These are phyloP conservation scores for Tetheella fluctuosa DNA, from an alignment of 2,888 invertebrate genomes.

Conservation along the genomic window DNA sequence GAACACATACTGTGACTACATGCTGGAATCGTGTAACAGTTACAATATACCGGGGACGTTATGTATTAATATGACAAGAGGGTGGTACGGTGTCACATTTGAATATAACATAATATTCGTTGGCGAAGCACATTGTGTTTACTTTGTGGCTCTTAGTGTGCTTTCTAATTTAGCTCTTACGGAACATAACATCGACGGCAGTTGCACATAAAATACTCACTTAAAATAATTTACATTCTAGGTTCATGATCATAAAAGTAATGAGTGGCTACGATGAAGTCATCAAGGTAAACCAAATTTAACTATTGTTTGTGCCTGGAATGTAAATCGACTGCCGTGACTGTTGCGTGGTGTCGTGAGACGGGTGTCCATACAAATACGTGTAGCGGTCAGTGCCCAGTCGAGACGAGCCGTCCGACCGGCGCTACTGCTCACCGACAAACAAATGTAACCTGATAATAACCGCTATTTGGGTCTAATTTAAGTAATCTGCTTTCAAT, in stretches of 20 bases:
- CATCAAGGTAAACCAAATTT: not conserved
- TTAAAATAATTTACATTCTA: not conserved
- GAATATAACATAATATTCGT: constrained; percentile 16
- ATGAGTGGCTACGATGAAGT: not conserved
- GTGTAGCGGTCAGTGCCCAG: no score
- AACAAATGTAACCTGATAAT: no score
- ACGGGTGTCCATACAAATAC: not conserved
- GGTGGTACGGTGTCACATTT: constrained; percentile 32
- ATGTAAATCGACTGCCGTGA: not conserved
- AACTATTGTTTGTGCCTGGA: not conserved
- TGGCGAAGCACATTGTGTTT: constrained; percentile 15
- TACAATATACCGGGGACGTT: constrained; percentile 21
- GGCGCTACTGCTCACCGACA: no score
- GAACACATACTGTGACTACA: constrained; percentile 40
- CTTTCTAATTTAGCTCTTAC: not conserved
- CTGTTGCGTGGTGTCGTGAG: not conserved
- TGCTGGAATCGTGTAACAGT: constrained; percentile 38
- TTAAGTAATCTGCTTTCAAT: no score
- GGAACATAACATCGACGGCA: not conserved
- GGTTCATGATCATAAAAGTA: not conserved
- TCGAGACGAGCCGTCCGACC: no score
- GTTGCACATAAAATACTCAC: not conserved
- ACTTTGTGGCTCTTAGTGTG: constrained; percentile 16
- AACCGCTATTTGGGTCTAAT: no score
- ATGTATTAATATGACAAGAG: constrained; percentile 36